Evolutionary conservation across 2,888 invertebrate species (phyloP).

Genomic region (Cerceris ruficornis): DNA sequence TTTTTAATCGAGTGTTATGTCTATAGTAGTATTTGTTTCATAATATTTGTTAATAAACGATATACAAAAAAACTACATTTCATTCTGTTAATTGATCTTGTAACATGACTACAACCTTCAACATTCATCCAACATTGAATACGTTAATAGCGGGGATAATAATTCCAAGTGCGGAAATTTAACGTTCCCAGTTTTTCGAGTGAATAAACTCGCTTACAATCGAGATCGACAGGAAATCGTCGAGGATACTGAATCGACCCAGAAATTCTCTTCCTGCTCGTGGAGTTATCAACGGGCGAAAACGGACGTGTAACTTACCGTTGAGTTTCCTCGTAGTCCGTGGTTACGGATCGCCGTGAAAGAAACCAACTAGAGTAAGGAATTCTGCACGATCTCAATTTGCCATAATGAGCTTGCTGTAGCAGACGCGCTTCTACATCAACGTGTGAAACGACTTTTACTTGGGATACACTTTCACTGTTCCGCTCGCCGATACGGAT

Average conservation of each 20-base stretch:
- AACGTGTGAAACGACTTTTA: slow-evolving; percentile 76
- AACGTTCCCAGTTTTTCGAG: background rate
- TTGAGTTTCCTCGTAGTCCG: slow-evolving; percentile 56
- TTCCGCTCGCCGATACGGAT: slow-evolving; percentile 72
- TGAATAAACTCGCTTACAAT: background rate
- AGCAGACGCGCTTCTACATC: slow-evolving; percentile 59
- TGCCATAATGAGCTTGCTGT: slow-evolving; percentile 68
- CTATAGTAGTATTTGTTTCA: background rate
- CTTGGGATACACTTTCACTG: slow-evolving; percentile 78
- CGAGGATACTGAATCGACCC: background rate
- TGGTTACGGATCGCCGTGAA: slow-evolving; percentile 50
- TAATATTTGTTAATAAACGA: slow-evolving; percentile 56
- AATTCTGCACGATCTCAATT: slow-evolving; percentile 70
- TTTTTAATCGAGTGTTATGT: background rate
- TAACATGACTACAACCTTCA: background rate
- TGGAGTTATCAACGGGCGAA: slow-evolving; percentile 10
- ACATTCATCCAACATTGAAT: background rate
- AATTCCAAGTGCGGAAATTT: background rate
- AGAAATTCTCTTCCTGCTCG: slow-evolving; percentile 24
- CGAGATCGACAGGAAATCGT: slow-evolving; percentile 1
- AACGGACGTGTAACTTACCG: slow-evolving; percentile 48
- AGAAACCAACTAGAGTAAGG: slow-evolving; percentile 30
- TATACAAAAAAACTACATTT: background rate
- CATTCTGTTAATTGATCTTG: background rate
- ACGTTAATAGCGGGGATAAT: background rate